phyloP scores from a whole-genome alignment of 1,140 invertebrate genomes.

The Conus betulinus region DNA sequence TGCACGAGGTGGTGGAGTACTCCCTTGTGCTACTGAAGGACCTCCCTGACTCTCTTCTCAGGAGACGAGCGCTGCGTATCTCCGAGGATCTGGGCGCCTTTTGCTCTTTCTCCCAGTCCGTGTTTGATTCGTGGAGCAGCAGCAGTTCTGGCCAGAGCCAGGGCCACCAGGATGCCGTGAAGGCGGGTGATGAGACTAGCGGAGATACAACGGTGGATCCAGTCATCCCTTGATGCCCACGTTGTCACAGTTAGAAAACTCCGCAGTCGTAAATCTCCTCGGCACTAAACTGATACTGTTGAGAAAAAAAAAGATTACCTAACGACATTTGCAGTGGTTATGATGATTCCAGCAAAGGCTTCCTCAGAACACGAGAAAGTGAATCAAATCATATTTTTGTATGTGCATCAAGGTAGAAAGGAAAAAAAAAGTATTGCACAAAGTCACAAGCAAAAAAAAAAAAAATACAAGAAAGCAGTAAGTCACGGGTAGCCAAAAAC shows the following conservation, averaged over 20 bases:
- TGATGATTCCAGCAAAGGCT: too few species aligned
- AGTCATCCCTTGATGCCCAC: neutral
- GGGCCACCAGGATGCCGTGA: too few species aligned
- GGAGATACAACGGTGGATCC: constrained; percentile 16
- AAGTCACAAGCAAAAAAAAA: too few species aligned
- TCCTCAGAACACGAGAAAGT: too few species aligned
- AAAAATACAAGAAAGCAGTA: too few species aligned
- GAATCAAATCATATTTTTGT: too few species aligned
- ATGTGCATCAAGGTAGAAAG: too few species aligned
- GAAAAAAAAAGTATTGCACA: too few species aligned
- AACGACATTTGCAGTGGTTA: too few species aligned
- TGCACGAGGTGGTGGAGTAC: constrained; percentile 27
- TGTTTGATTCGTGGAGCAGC: constrained; percentile 8
- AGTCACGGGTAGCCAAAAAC: too few species aligned
- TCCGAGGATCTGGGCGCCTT: constrained; percentile 26
- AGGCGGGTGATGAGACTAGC: constrained; percentile 15
- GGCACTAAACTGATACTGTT: too few species aligned
- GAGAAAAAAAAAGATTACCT: too few species aligned
- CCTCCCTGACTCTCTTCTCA: constrained; percentile 25
- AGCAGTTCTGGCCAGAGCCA: neutral
- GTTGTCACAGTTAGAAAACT: constrained; percentile 6
- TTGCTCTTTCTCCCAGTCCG: constrained; percentile 30
- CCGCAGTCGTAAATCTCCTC: neutral
- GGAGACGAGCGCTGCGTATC: constrained; percentile 29
- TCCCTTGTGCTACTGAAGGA: constrained; percentile 20